Evolutionary conservation across 2,888 invertebrate species (phyloP).

Genomic region (Drosophila eohydei): DNA sequence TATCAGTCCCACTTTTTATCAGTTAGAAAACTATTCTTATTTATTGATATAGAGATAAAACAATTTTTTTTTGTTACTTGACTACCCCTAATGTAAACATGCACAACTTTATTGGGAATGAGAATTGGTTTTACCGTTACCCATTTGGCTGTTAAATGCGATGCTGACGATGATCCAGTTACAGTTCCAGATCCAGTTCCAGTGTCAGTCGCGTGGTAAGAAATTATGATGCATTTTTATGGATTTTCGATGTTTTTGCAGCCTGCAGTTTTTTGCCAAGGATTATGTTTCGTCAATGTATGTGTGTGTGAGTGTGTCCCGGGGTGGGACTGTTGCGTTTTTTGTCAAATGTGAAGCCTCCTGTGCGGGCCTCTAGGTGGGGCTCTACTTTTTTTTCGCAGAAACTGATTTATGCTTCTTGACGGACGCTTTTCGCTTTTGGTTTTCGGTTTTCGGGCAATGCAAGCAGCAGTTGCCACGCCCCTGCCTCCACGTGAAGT

Average conservation of each 20-base stretch:
- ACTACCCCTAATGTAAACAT: conserved; percentile 35
- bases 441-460: conserved; percentile 39
- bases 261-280: conserved; percentile 59
- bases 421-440: conserved; percentile 70
- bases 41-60: not conserved
- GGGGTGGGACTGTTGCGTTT: conserved; percentile 27
- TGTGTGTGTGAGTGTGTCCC: conserved; percentile 34
- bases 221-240: conserved; percentile 85
- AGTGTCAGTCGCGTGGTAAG: conserved; percentile 51
- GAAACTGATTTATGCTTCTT: conserved; percentile 83
- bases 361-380: conserved; percentile 47
- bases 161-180: conserved; percentile 68
- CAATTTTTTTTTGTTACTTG: conserved; percentile 4
- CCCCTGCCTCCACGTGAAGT: conserved; percentile 13
- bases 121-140: conserved; percentile 13
- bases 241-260: conserved; percentile 84
- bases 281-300: conserved; percentile 70
- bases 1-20: not conserved
- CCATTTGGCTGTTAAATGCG: conserved; percentile 32
- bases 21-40: not conserved
- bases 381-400: conserved; percentile 37
- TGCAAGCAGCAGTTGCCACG: conserved; percentile 41
- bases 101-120: not conserved
- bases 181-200: conserved; percentile 2
- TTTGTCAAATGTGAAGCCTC: conserved; percentile 71